Evolutionary conservation across 2,113 vertebrate species (phyloP), one percentile per base, ranked within the genome.

Genomic region (Xiphophorus couchianus): DNA sequence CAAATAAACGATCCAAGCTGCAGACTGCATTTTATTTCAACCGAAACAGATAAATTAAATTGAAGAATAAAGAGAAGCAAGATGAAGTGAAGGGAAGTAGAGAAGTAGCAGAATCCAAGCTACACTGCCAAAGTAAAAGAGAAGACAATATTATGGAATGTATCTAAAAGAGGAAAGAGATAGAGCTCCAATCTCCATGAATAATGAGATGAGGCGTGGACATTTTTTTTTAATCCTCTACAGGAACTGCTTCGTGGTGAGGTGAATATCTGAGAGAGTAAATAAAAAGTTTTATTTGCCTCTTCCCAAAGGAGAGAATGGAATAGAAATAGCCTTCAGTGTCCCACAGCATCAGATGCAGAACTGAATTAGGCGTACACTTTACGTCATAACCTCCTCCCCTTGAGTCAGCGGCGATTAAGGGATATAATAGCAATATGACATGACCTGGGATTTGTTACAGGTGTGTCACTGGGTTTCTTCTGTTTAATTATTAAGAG

Each of bases 111-210:
- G 6, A 58, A 76, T 67, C 28, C 64, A 22, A 35, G n/a, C 71
- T 64, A 1, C 6, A n/a, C 39, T 73, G 67, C 74, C 70, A 77
- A 87, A 61, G 71, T 82, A 84, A 86, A 75, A 80, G 67, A 71
- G 66, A 78, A 85, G 25, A 66, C 73, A 83, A 82, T 79, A 73
- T 90, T 80, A 82, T n/a, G 29, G 85, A 80, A 77, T 80, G 84
- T 82, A 83, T 73, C 69, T 37, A 86, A 85, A 35, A 82, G 73
- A 72, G 74, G 81, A 58, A 77, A 62, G 62, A 83, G 71, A 71
- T 64, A 15, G 39, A 22, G 29, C 83, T 80, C 80, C 68, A 89
- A 76, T 85, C 77, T 86, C 84, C 80, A 54, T 84, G 85, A 44
- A 88, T 77, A 89, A 89, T 83, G 64, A 75, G 66, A 88, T 88